Evolutionary conservation across 2,888 invertebrate genomes (phyloP), one percentile per base, ranked within the genome.

Genomic region (Pomacea canaliculata): DNA sequence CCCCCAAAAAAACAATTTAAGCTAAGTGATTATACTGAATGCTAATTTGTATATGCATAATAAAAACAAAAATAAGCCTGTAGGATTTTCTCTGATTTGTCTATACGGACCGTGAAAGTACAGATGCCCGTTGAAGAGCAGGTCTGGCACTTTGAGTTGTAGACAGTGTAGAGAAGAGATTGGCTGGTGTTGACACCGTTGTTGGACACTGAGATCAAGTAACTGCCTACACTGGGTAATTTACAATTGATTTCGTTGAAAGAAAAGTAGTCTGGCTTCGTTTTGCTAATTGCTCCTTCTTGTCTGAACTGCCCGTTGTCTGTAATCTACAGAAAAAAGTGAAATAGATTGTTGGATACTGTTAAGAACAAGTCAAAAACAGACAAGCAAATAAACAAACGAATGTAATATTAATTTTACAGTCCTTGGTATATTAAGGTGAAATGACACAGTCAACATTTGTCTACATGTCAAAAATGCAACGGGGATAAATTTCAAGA

Each of bases 221-320:
- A 83, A 73, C 83, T 84, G 27, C 78, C 77, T 12, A 71, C 71
- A 13, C 56, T 66, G 49, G 82, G 77, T 1, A 76, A 65, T 10
- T 68, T 72, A 73, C 85, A 85, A 10, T 79, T 77, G 16, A 85
- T 74, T 27, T 83, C 79, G 76, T 78, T 84, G 76, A 81, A 83
- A 48, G 79, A 81, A 46, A 83, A 77, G 48, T 82, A 80, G 16
- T 77, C 77, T 56, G 81, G 82, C 62, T 66, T 49, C 13, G 82
- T 78, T 8, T 46, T 75, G 16, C 37, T 66, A 10, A 49, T 67
- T 19, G 79, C 63, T 5, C 77, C 80, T 13, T 56, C 51, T 27
- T 19, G 27, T 23, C 23, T 70, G 66, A 81, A 80, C 18, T 46
- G 27, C 13, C 60, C 67, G 8, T 71, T 74, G n/a, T 83, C 79